Evolutionary conservation across 2,888 invertebrate genomes (phyloP).

Genomic region (Melieria picta): DNA sequence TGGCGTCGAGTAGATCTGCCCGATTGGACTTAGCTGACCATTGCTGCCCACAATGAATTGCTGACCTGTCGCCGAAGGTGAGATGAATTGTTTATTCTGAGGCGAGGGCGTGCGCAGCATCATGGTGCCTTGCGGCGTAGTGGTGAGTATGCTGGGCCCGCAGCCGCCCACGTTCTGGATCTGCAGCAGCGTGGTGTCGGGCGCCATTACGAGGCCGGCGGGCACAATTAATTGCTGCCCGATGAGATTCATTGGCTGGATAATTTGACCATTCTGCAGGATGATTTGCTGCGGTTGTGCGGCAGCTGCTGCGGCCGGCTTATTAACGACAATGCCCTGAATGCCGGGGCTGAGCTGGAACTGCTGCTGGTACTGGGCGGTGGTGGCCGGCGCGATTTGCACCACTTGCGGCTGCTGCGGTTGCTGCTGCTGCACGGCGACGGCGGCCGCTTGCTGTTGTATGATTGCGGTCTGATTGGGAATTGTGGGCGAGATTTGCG

Average conservation of each 20-base stretch:
- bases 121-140: slow-evolving; percentile 74
- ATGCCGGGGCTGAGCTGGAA: slow-evolving; percentile 81
- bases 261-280: slow-evolving; percentile 71
- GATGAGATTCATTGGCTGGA: slow-evolving; percentile 85
- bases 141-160: slow-evolving; percentile 71
- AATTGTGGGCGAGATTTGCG: slow-evolving; percentile 64
- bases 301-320: slow-evolving; percentile 64
- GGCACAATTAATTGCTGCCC: slow-evolving; percentile 87
- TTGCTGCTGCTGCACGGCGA: slow-evolving; percentile 61
- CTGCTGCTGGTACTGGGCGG: slow-evolving; percentile 74
- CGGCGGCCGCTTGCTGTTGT: slow-evolving; percentile 44
- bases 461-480: slow-evolving; percentile 55
- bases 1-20: slow-evolving; percentile 64
- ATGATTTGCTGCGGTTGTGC: slow-evolving; percentile 67
- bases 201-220: slow-evolving; percentile 86
- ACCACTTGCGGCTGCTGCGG: slow-evolving; percentile 59
- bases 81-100: slow-evolving; percentile 77
- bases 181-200: slow-evolving; percentile 80
- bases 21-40: slow-evolving; percentile 81
- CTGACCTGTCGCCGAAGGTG: slow-evolving; percentile 71
- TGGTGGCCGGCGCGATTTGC: slow-evolving; percentile 67
- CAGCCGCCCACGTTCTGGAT: slow-evolving; percentile 79
- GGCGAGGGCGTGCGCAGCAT: slow-evolving; percentile 81
- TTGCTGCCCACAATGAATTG: slow-evolving; percentile 82
- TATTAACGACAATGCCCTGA: slow-evolving; percentile 75